Conservation (phyloP, 2,797 vertebrate species). For the Acestrorhynchus altus region DNA sequence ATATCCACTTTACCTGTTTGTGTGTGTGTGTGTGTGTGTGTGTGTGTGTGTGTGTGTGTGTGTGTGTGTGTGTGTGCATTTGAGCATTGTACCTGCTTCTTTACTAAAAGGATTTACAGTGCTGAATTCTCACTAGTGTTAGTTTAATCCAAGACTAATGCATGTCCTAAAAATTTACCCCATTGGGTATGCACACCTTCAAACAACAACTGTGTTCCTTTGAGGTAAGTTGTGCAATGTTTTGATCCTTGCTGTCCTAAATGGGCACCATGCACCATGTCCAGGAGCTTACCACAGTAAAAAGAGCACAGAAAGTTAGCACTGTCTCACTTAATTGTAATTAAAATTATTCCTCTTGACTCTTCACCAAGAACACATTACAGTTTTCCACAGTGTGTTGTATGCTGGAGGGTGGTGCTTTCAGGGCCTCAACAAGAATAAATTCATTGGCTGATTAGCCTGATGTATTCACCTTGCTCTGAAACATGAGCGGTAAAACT, state of each 20-base stretch:
- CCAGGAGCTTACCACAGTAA: not conserved
- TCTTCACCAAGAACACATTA: not conserved
- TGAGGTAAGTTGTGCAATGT: not conserved
- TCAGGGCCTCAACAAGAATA: not conserved
- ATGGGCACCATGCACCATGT: not conserved
- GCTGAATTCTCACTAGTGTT: not conserved
- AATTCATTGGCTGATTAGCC: constrained; percentile 11
- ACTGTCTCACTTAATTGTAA: not conserved
- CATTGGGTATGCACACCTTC: not conserved
- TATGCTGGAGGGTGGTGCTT: not conserved
- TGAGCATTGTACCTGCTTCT: not conserved
- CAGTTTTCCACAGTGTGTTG: not conserved
- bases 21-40: too few relatives aligned
- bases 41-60: too few relatives aligned
- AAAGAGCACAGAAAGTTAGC: not conserved
- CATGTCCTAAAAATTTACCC: not conserved
- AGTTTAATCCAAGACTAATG: not conserved
- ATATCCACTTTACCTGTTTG: too few relatives aligned
- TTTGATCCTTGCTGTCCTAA: not conserved
- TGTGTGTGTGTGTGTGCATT: too few relatives aligned
- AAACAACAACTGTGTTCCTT: not conserved
- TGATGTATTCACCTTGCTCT: constrained; percentile 63
- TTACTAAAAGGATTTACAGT: not conserved
- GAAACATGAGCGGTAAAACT: constrained; percentile 50
- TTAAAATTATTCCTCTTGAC: constrained; percentile 22